phyloP scores from a whole-genome alignment of 2,113 vertebrate species.

The Tilapia sparmanii region DNA sequence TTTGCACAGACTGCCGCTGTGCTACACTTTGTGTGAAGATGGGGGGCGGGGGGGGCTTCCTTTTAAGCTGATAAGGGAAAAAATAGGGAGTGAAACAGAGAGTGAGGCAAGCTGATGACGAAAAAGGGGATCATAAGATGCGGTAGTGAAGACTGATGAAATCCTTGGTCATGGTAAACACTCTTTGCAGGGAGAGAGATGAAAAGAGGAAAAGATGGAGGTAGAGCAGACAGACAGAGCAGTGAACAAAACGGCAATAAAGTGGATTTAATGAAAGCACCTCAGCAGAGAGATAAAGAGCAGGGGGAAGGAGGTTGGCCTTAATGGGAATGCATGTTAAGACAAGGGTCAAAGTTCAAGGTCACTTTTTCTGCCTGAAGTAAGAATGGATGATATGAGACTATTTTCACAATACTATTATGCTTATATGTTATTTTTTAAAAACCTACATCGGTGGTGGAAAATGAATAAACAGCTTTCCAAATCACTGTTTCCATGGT shows the following conservation, averaged over 20 bases:
- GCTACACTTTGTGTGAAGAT: background rate
- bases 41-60: background rate
- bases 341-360: conserved; percentile 14
- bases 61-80: background rate
- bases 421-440: background rate
- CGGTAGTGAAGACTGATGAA: conserved; percentile 23
- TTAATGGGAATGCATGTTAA: background rate
- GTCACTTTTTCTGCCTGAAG: background rate
- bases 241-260: background rate
- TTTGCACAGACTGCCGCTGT: background rate
- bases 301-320: background rate
- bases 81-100: background rate
- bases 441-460: background rate
- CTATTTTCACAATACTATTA: conserved; percentile 15
- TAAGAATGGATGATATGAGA: background rate
- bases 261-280: background rate
- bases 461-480: conserved; percentile 23
- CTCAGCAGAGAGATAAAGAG: background rate
- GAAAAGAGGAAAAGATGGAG: background rate
- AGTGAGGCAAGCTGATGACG: conserved; percentile 2
- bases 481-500: conserved; percentile 40
- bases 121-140: conserved; percentile 11
- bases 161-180: conserved; percentile 20
- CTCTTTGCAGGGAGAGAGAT: background rate
- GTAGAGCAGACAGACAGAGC: background rate